These are phyloP conservation scores for Trematomus bernacchii DNA, from an alignment of 2,797 vertebrate species.

Conservation along the genomic window DNA sequence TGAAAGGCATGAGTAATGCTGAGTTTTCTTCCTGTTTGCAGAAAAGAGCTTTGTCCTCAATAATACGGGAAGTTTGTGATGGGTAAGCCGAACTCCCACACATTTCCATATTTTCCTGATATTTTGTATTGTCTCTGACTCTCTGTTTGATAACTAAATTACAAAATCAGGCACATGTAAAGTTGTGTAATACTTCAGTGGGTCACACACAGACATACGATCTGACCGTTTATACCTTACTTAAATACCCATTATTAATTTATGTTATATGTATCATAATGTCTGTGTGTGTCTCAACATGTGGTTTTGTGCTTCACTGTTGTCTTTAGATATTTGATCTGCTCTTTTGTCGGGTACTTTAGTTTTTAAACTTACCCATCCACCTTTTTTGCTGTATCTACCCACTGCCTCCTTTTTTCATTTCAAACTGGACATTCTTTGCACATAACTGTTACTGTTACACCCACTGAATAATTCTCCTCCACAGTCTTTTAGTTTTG, in stretches of 20 bases:
- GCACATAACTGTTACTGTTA: constrained; percentile 42
- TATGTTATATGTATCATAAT: neutral
- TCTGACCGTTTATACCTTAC: constrained; percentile 13
- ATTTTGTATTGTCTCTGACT: neutral
- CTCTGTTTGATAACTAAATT: neutral
- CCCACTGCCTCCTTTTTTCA: constrained; percentile 47
- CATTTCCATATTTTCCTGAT: neutral
- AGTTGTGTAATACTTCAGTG: constrained; percentile 11
- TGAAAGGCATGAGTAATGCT: constrained; percentile 10
- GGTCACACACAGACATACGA: constrained; percentile 34
- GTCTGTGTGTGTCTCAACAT: neutral
- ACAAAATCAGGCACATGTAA: too few relatives aligned
- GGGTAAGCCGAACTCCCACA: constrained; percentile 86
- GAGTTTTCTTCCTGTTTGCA: constrained; percentile 70
- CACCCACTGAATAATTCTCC: constrained; percentile 64
- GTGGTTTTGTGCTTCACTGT: neutral
- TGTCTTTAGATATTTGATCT: constrained; percentile 2
- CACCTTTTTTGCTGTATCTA: constrained; percentile 41
- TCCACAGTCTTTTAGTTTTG: constrained; percentile 52
- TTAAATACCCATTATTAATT: constrained; percentile 1
- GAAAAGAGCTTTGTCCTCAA: constrained; percentile 96
- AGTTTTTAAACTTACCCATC: constrained; percentile 22
- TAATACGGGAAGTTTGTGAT: constrained; percentile 98
- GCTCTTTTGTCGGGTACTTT: constrained; percentile 5
- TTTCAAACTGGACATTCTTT: constrained; percentile 52